phyloP scores from a whole-genome alignment of 2,797 vertebrate species.

The Coranthus polyacanthus region DNA sequence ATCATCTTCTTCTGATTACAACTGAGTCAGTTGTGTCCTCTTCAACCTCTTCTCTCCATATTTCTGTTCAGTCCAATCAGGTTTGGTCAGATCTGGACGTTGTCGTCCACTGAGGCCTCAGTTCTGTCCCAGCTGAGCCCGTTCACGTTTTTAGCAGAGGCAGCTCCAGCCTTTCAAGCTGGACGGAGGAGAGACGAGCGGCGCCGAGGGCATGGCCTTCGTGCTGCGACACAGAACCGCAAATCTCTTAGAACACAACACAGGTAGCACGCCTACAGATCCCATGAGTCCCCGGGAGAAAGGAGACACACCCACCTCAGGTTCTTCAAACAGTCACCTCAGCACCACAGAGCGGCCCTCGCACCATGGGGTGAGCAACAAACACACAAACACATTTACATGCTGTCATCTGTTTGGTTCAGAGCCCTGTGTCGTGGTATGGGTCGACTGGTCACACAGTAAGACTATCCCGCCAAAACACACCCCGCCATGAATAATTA shows the following conservation, averaged over 20 bases:
- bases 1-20: neutral
- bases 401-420: slow-evolving; percentile 43
- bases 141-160: slow-evolving; percentile 29
- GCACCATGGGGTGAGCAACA: slow-evolving; percentile 68
- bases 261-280: slow-evolving; percentile 50
- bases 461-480: slow-evolving; percentile 43
- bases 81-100: slow-evolving; percentile 5
- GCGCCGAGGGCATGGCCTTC: slow-evolving; percentile 79
- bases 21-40: neutral
- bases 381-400: neutral
- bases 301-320: slow-evolving; percentile 65
- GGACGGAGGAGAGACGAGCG: slow-evolving; percentile 80
- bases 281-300: slow-evolving; percentile 69
- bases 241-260: slow-evolving; percentile 43
- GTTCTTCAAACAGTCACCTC: slow-evolving; percentile 72
- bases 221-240: slow-evolving; percentile 82
- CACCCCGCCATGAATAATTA: slow-evolving; percentile 58
- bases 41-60: neutral
- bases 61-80: slow-evolving; percentile 7
- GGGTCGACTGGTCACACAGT: slow-evolving; percentile 38
- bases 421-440: slow-evolving; percentile 24
- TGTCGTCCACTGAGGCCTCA: slow-evolving; percentile 11
- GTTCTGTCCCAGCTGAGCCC: neutral
- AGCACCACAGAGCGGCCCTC: slow-evolving; percentile 63
- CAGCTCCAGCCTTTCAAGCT: slow-evolving; percentile 78